These are phyloP conservation scores for Alosa alosa DNA, from an alignment of 2,113 vertebrate species.

Conservation along the genomic window DNA sequence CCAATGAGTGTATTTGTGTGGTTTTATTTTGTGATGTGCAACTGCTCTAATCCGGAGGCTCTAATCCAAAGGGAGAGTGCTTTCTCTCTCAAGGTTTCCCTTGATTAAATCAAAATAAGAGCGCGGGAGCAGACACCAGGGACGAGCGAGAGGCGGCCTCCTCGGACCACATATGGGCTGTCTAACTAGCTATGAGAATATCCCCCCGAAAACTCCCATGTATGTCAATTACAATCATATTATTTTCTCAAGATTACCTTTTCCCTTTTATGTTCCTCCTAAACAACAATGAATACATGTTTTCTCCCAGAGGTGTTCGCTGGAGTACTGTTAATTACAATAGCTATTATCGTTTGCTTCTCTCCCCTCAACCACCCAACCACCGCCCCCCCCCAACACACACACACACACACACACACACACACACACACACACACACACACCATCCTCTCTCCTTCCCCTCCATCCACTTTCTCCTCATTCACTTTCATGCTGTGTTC, in stretches of 20 bases:
- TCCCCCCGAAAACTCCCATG: conserved; percentile 53
- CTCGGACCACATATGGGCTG: conserved; percentile 58
- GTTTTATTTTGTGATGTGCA: background rate
- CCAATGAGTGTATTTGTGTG: background rate
- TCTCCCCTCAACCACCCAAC: conserved; percentile 45
- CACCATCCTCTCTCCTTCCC: background rate
- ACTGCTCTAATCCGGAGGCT: background rate
- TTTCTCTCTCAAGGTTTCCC: conserved; percentile 9
- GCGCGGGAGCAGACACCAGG: conserved; percentile 37
- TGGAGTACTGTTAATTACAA: conserved; percentile 64
- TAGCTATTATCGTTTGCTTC: conserved; percentile 65
- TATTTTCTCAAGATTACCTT: conserved; percentile 66
- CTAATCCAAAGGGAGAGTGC: background rate
- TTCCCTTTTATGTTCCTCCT: conserved; percentile 67
- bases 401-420: no score
- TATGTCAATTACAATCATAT: conserved; percentile 68
- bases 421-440: background rate
- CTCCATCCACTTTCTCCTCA: background rate
- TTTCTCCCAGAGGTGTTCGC: conserved; percentile 48
- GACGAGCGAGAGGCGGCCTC: conserved; percentile 48
- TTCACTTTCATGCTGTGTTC: background rate
- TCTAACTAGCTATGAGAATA: conserved; percentile 64
- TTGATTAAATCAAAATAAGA: conserved; percentile 27
- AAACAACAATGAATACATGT: conserved; percentile 63
- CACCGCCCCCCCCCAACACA: fast-evolving